phyloP scores from a whole-genome alignment of 2,797 vertebrate species.

The Momotus momota region DNA sequence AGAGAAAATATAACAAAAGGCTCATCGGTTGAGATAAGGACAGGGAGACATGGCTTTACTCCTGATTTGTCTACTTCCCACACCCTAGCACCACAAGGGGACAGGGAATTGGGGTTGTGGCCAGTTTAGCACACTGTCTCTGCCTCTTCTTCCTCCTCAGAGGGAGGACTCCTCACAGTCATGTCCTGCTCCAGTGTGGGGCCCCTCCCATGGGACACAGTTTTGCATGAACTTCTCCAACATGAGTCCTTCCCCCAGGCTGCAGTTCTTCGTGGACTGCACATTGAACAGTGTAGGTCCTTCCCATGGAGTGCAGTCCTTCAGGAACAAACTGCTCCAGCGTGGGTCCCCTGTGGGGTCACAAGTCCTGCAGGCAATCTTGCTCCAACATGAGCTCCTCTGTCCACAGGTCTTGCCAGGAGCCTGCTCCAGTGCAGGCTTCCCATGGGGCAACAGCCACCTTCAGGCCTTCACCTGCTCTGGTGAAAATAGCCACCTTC shows the following conservation, averaged over 20 bases:
- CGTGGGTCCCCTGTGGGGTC: not conserved
- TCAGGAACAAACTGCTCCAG: not conserved
- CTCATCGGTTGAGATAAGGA: not conserved
- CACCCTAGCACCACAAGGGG: not conserved
- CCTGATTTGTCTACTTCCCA: not conserved
- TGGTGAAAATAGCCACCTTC: rapidly evolving
- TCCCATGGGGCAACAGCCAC: not conserved
- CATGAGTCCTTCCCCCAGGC: not conserved
- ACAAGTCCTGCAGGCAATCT: not conserved
- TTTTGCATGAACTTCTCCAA: not conserved
- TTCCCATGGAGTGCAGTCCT: not conserved
- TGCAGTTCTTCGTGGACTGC: too few relatives aligned
- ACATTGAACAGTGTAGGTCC: too few relatives aligned
- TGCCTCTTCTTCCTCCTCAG: not conserved
- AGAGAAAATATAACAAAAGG: not conserved
- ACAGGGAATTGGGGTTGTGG: not conserved
- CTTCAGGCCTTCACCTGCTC: not conserved
- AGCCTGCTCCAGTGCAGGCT: not conserved
- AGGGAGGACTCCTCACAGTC: rapidly evolving
- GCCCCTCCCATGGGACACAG: not conserved
- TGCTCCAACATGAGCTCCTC: not conserved
- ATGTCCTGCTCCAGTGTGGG: not conserved
- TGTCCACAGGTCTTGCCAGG: not conserved
- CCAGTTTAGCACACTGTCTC: not conserved
- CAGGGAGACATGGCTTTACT: not conserved